Conservation (phyloP, 2,888 invertebrate species). For the Calliopum simillimum region DNA sequence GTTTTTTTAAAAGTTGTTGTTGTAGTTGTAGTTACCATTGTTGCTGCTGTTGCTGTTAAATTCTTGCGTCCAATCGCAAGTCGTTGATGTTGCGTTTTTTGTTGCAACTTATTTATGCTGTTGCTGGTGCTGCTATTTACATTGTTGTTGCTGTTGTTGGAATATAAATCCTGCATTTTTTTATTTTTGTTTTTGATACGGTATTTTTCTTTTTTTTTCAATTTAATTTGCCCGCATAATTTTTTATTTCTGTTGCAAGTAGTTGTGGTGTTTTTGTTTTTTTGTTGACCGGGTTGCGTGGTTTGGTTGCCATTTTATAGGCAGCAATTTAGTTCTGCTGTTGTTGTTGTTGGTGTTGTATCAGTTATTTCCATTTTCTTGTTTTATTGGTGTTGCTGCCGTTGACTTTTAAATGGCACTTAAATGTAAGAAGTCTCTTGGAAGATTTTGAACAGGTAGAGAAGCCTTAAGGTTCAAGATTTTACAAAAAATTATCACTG, state of each 20-base stretch:
- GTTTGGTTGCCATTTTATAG: constrained; percentile 38
- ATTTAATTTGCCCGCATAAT: constrained; percentile 11
- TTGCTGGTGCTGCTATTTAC: neutral
- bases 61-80: constrained; percentile 57
- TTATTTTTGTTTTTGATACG: too few relatives aligned
- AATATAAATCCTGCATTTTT: constrained; percentile 31
- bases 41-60: constrained; percentile 45
- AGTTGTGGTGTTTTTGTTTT: constrained; percentile 7
- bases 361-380: constrained; percentile 33
- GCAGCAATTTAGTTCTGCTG: constrained; percentile 36
- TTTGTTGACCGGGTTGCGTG: constrained; percentile 17
- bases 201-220: constrained; percentile 22
- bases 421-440: constrained; percentile 20
- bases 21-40: too few relatives aligned
- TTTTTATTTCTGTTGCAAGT: constrained; percentile 31
- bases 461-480: too few relatives aligned
- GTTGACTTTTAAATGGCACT: constrained; percentile 26
- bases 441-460: neutral
- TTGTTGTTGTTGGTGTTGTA: constrained; percentile 34
- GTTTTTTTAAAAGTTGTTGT: neutral
- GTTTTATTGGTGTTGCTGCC: constrained; percentile 5
- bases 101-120: constrained; percentile 16
- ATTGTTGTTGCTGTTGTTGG: constrained; percentile 18
- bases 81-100: constrained; percentile 43
- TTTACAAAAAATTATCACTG: too few relatives aligned